Percentiles rank a stretch among this genome's conserved stretches.
These are phyloP conservation scores for Strigamia maritima DNA, from an alignment of 2,888 invertebrate species.

Conservation along the genomic window DNA sequence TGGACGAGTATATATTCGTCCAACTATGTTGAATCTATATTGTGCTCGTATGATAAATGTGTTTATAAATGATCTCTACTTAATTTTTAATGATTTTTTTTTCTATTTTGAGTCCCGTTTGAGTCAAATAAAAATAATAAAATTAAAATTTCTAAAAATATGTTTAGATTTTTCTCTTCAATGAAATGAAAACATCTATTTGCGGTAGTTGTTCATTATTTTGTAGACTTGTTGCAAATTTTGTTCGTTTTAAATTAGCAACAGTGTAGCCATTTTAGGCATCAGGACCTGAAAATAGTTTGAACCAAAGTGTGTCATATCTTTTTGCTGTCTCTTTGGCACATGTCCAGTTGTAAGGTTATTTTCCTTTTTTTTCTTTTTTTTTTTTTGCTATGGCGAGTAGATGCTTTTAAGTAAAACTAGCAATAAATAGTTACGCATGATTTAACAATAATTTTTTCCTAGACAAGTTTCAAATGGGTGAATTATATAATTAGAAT, in stretches of 20 bases:
- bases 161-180: not conserved
- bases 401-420: not conserved
- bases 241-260: constrained; percentile 27
- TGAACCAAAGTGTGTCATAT: constrained; percentile 14
- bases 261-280: constrained; percentile 35
- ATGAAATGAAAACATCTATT: not conserved
- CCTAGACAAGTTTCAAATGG: not conserved
- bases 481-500: not conserved
- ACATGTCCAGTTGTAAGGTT: not conserved
- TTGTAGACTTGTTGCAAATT: constrained; percentile 19
- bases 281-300: constrained; percentile 25
- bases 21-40: not conserved
- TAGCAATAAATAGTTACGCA: not conserved
- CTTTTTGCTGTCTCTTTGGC: constrained; percentile 1
- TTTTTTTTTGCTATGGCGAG: not conserved
- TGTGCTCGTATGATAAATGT: not conserved
- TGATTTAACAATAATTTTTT: not conserved
- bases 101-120: too few species aligned
- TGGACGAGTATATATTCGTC: too few species aligned
- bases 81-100: too few species aligned
- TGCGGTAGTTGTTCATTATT: not conserved
- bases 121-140: too few species aligned
- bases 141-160: too few species aligned
- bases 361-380: constrained; percentile 5
- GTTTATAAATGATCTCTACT: not conserved